Evolutionary conservation across 2,113 vertebrate species (phyloP), one percentile per base, ranked within the genome.

Genomic region (Stegastes partitus): DNA sequence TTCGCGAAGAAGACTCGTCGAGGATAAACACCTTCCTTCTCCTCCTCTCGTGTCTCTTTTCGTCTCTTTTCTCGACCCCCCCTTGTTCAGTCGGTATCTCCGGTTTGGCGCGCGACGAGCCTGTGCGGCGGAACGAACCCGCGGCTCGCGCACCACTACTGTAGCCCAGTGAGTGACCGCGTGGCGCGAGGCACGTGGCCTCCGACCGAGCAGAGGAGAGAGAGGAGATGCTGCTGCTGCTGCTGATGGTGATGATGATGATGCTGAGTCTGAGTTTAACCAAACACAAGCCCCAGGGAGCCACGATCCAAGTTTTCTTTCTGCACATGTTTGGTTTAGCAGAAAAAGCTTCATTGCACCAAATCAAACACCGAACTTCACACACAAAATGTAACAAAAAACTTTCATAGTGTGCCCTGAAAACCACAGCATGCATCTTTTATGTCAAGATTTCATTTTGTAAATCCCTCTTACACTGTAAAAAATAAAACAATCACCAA

Each of bases 1-100:
- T 93, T 88, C 68, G 23, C 64, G 25, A 56, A 77, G 83, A 88
- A 83, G 83, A 84, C 71, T 79, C 39, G 69, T 42, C 3, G 26
- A 68, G 16, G 16, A 51, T 9, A 45, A 28, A n/a, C 53, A 5
- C 22, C 3, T 31, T 25, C 37, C 19, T 19, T 3, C 16, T 25
- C 18, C 9, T 47, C 34, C 42, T 18, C 47, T 58, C 23, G 22
- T 18, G 47, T 68, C 23, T 73, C 10, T 16, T 45, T 23, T 23
- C 49, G 14, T 66, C 31, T 68, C 18, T 65, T 66, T 42, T 51
- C 65, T 61, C n/a, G 34, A 5, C 34, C 47, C 2, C 18, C 0
- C 47, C 22, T 44, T 63, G 16, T 16, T 61, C 51, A 3, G 12
- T 67, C 55, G 67, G 25, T 37, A 55, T 71, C 76, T 82, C 54